Evolutionary conservation across 2,888 invertebrate species (phyloP), one percentile per base, ranked within the genome.

Genomic region (Belgica antarctica): DNA sequence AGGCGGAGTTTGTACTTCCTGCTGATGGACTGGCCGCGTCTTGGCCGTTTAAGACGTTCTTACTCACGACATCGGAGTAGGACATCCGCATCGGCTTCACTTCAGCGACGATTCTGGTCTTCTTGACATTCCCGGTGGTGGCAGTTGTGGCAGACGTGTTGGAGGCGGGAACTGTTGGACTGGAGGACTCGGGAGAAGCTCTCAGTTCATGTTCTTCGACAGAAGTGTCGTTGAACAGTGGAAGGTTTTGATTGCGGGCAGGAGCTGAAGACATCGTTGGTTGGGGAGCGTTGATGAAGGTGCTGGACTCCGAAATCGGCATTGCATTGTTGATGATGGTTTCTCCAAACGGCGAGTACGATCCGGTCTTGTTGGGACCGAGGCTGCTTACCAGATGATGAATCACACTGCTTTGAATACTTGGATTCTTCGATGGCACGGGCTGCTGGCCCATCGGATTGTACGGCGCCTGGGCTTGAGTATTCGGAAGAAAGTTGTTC

Each of bases 21-120:
- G 17, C 8, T 5, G 34, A 12, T 5, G 25, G 8, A 17, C 24
- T 15, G 10, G 34, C 22, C 8, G n/a, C 5, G 2, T 17, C 5
- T 17, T 28, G 19, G 19, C 27, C 65, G 17, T 41, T 65, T 7
- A 28, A 15, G 34, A 81, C 80, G 72, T 82, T 82, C 79, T 92
- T 92, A 28, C 90, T 87, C 47, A 92, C 77, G 5, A 92, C 90
- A 81, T 91, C 92, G 0, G 92, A 92, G 77, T 92, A 92, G 12
- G 89, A 88, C 63, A 92, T 91, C 69, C 92, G 84, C 91, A 92
- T 92, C 0, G 92, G 92, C 75, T 90, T 90, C 0, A 92, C 92
- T 80, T 92, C 92, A 36, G 91, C 92, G 0, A 92, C 87, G 77
- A 90, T 90, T 65, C 91, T 83, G 7, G 68, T 71, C 71, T 80